Evolutionary conservation across 1,140 invertebrate genomes (phyloP).

Genomic region (Diachasmimorpha longicaudata): DNA sequence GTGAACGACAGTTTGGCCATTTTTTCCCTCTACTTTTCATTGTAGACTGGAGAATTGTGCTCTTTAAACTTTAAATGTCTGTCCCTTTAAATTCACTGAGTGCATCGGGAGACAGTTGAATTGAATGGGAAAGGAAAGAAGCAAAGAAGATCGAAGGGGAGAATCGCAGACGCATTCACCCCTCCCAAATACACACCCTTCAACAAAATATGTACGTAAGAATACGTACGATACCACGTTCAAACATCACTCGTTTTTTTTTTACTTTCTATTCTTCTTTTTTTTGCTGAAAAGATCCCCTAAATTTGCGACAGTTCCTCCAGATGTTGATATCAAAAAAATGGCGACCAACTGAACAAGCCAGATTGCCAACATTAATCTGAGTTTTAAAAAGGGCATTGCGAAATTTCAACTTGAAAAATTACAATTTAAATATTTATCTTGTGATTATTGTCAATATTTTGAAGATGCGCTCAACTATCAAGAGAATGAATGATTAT

Average conservation of each 20-base stretch:
- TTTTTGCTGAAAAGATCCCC: constrained; percentile 22
- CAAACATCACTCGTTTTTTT: constrained; percentile 8
- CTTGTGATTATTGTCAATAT: too few species aligned
- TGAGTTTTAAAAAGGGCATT: not conserved
- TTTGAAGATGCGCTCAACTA: too few species aligned
- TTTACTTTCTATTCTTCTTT: constrained; percentile 5
- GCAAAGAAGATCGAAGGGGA: constrained; percentile 10
- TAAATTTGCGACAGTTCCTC: constrained; percentile 13
- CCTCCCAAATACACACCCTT: not conserved
- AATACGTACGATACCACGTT: not conserved
- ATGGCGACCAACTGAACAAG: not conserved
- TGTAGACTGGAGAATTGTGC: constrained; percentile 3
- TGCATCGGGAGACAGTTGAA: constrained; percentile 8
- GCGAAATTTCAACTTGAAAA: too few species aligned
- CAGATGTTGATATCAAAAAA: not conserved
- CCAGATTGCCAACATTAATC: not conserved
- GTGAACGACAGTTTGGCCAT: not conserved
- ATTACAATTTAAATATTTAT: too few species aligned
- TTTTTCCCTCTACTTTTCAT: not conserved
- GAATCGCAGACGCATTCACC: not conserved
- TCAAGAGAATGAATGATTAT: too few species aligned
- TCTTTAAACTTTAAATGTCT: constrained; percentile 37
- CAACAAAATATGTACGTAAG: not conserved
- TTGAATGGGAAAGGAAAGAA: constrained; percentile 18
- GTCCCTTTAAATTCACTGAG: not conserved